Base-by-base conservation (phyloP, 2,113 vertebrate genomes). In the Myotis brandtii region DNA sequence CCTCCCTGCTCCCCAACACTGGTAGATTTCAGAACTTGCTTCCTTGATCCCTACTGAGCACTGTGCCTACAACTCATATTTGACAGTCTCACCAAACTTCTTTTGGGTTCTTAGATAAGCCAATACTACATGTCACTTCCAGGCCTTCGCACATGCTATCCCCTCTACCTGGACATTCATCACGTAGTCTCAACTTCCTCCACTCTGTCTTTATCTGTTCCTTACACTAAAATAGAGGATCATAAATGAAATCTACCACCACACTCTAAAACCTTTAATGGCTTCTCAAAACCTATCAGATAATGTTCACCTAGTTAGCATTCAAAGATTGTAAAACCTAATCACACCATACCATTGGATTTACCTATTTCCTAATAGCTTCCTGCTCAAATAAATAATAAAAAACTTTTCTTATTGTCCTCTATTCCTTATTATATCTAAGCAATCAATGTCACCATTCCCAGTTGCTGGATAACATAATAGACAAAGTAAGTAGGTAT, bases 261-360 rank as follows among this genome's bases (percentile, higher is more conserved):
- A 93, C 10, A 86, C 40, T 70, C 3, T 94, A 90, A 90, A 86
- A 96, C 18, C 4, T 76, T 89, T 37, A 82, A 82, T 52, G 40
- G 18, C 40, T 76, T 95, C 76, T 86, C 73, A 64, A 52, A 59
- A 86, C 50, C 67, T 56, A 9, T 20, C 34, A 64, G 34, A 52
- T 23, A 79, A 94, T 75, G 21, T 43, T 81, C 20, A 40, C 79
- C 46, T 92, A 54, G 2, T 82, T 70, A 86, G 25, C 25, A 66
- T 73, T 85, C 21, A 59, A 86, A 90, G 48, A 70, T 77, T 52
- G 25, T 86, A 40, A 95, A 93, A 80, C 67, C 67, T 43, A 82
- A 2, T 69, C 23, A 75, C 59, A 86, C 30, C 73, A 69, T 52
- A 40, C 46, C 84, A 72, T 46, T 85, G 23, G 67, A 66, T 52